These are phyloP conservation scores for Himalopsyche japonica DNA, from an alignment of 2,888 invertebrate species.

Conservation along the genomic window DNA sequence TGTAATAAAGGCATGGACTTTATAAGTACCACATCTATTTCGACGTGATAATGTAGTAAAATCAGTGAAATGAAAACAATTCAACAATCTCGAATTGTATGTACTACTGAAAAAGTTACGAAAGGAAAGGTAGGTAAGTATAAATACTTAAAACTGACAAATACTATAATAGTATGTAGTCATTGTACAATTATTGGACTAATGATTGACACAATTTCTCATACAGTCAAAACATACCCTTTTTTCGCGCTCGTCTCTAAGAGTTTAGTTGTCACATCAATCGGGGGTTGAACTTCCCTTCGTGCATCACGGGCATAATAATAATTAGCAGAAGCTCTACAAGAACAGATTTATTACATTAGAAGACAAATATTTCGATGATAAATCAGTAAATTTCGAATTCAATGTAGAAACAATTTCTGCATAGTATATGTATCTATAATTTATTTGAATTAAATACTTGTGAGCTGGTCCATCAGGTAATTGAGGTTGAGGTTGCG, in stretches of 20 bases:
- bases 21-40: no score
- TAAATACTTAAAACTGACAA: no score
- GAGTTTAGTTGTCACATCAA: constrained; percentile 53
- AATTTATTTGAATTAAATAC: constrained; percentile 42
- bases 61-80: no score
- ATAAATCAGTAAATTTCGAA: neutral
- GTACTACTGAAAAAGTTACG: no score
- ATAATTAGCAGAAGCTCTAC: constrained; percentile 77
- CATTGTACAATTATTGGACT: no score
- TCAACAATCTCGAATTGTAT: no score
- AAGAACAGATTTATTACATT: constrained; percentile 14
- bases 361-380: neutral
- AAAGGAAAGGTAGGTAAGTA: no score
- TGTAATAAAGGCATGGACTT: no score
- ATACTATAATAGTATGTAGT: neutral
- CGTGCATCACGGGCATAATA: constrained; percentile 84
- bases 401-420: neutral
- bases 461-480: constrained; percentile 83
- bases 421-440: neutral
- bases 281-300: constrained; percentile 74
- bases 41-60: no score
- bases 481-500: constrained; percentile 78
- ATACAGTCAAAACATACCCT: constrained; percentile 46
- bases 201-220: neutral
- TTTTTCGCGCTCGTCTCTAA: constrained; percentile 54